A percentile compares a stretch with the other conserved stretches of the same genome.
These are phyloP conservation scores for Gallinago stenura DNA, from an alignment of 2,797 vertebrate species.

Conservation along the genomic window DNA sequence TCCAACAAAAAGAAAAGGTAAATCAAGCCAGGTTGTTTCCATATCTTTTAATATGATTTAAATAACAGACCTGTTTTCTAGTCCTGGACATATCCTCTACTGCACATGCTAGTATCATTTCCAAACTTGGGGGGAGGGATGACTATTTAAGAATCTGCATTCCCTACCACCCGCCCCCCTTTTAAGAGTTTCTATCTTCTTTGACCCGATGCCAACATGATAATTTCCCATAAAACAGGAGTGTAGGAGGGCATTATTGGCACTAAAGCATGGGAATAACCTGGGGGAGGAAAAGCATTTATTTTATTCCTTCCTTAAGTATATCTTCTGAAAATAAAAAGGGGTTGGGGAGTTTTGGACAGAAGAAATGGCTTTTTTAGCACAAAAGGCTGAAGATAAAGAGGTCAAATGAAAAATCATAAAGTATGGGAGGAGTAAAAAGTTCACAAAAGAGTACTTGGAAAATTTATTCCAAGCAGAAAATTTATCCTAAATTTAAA, in stretches of 20 bases:
- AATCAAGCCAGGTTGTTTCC: slow-evolving; percentile 22
- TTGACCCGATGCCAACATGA: slow-evolving; percentile 28
- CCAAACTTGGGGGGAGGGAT: neutral
- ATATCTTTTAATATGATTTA: slow-evolving; percentile 37
- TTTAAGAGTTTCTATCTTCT: slow-evolving; percentile 3
- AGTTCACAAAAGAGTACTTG: neutral
- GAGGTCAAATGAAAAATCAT: neutral
- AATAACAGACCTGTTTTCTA: slow-evolving; percentile 40
- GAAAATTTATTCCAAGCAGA: neutral
- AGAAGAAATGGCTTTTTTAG: neutral
- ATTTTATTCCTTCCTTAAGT: slow-evolving; percentile 7
- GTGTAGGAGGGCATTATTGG: slow-evolving; percentile 59
- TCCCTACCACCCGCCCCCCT: neutral
- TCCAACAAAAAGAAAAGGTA: slow-evolving; percentile 7
- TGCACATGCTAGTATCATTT: neutral
- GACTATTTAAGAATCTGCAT: neutral
- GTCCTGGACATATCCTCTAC: neutral
- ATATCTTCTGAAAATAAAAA: slow-evolving; percentile 5
- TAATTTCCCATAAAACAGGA: slow-evolving; percentile 45
- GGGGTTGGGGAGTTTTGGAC: neutral
- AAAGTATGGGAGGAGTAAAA: neutral
- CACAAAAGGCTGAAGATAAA: neutral
- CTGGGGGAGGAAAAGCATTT: slow-evolving; percentile 22
- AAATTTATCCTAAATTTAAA: neutral
- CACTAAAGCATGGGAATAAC: slow-evolving; percentile 67